Evolutionary conservation across 1,140 invertebrate species (phyloP), one percentile per base, ranked within the genome.

Genomic region (Carposina sasakii): DNA sequence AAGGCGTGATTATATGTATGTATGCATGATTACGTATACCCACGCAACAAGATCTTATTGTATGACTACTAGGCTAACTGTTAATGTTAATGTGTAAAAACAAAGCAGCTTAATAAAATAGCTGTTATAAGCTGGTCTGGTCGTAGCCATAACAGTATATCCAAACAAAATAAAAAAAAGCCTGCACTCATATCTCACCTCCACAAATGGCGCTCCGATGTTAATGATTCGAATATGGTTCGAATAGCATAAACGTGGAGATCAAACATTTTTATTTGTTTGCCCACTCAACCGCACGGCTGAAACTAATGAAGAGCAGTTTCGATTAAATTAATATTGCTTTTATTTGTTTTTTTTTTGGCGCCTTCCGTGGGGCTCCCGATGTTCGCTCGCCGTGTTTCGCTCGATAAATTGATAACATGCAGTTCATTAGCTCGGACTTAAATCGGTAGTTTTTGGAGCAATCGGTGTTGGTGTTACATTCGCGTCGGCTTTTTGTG

Each of bases 181-280:
- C n/a, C n/a, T n/a, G n/a, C n/a, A n/a, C n/a, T n/a, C n/a, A n/a
- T n/a, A n/a, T n/a, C n/a, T n/a, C n/a, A 30, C 28, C 28, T n/a
- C 28, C 53, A 49, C 48, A 48, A 43, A 47, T 39, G 52, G 52
- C 57, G 48, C 43, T 60, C 52, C 58, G 50, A 57, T 71, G 62
- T 67, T 75, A 71, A 72, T 71, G 61, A 74, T 69, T 71, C 67
- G 62, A 72, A 77, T 76, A 81, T 67, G 63, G 60, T 52, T 67
- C 62, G 59, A 54, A 71, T 70, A 67, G 63, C 69, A 70, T 71
- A 73, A 71, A 64, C 59, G 62, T 60, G 48, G 58, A 73, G 71
- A 78, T 76, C 70, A 77, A 76, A 77, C 69, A 76, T 78, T 77
- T 81, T 78, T 76, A 78, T 81, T 78, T 77, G 73, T 71, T 72